Conservation (phyloP, 2,113 vertebrate genomes). For the Calidris pygmaea region DNA sequence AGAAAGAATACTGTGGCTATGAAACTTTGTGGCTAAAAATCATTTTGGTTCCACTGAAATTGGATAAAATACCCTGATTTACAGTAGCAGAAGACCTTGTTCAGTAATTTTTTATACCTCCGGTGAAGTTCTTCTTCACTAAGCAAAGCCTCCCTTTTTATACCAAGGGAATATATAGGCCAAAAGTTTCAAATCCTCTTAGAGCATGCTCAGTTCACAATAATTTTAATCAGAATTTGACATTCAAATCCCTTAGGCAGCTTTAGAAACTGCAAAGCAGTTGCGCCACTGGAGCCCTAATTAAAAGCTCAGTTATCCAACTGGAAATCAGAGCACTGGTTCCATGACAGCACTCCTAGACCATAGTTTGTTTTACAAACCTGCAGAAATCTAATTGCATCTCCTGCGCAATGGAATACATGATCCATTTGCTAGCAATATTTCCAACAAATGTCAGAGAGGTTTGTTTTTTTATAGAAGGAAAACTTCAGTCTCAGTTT, state of each 20-base stretch:
- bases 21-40: not conserved
- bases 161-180: not conserved
- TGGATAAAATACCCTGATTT: not conserved
- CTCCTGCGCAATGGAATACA: slow-evolving; percentile 55
- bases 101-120: not conserved
- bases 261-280: not conserved
- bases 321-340: not conserved
- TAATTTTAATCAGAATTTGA: not conserved
- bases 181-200: not conserved
- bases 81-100: not conserved
- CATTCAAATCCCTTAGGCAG: not conserved
- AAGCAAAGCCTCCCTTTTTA: not conserved
- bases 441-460: slow-evolving; percentile 57
- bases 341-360: slow-evolving; percentile 27
- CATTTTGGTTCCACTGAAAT: not conserved
- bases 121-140: not conserved
- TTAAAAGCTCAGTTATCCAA: slow-evolving; percentile 25
- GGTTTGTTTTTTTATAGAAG: slow-evolving; percentile 33
- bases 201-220: not conserved
- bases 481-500: slow-evolving; percentile 41
- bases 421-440: slow-evolving; percentile 39
- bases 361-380: slow-evolving; percentile 39
- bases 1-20: not conserved
- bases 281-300: slow-evolving; percentile 5
- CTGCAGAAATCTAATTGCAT: slow-evolving; percentile 37